A percentile compares a stretch with the other conserved stretches of the same genome.
phyloP scores from a whole-genome alignment of 2,888 invertebrate genomes.

The Thera britannica region DNA sequence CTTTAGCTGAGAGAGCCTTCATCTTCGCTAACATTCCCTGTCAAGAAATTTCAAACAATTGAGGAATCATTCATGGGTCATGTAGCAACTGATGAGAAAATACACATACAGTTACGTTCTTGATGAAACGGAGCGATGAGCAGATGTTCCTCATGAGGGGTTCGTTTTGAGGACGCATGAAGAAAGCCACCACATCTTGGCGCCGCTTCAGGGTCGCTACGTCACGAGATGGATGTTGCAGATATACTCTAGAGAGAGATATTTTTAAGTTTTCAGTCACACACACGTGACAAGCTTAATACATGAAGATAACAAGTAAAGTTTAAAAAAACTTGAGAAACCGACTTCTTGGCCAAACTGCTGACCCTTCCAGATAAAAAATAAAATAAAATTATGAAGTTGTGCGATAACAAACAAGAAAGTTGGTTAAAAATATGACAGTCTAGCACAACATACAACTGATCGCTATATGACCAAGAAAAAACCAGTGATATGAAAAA shows the following conservation, averaged over 20 bases:
- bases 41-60: constrained; percentile 36
- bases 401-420: no score
- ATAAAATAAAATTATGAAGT: no score
- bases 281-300: no score
- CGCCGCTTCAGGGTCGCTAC: constrained; percentile 85
- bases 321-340: no score
- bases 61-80: constrained; percentile 5
- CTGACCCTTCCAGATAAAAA: no score
- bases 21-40: constrained; percentile 87
- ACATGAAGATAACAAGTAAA: no score
- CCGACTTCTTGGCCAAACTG: no score
- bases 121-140: constrained; percentile 85
- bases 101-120: constrained; percentile 84
- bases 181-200: constrained; percentile 89
- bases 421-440: no score
- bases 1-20: constrained; percentile 85
- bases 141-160: constrained; percentile 86
- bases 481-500: not conserved
- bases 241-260: constrained; percentile 81
- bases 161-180: constrained; percentile 85
- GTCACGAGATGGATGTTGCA: constrained; percentile 89
- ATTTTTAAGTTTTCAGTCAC: not conserved
- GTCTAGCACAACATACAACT: no score
- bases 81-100: not conserved
- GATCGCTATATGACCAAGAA: not conserved